A percentile compares a stretch with the other conserved stretches of the same genome.
Evolutionary conservation across 92 coral and sea anemone genomes (phyloP).

Genomic region (Bergia sp.): DNA sequence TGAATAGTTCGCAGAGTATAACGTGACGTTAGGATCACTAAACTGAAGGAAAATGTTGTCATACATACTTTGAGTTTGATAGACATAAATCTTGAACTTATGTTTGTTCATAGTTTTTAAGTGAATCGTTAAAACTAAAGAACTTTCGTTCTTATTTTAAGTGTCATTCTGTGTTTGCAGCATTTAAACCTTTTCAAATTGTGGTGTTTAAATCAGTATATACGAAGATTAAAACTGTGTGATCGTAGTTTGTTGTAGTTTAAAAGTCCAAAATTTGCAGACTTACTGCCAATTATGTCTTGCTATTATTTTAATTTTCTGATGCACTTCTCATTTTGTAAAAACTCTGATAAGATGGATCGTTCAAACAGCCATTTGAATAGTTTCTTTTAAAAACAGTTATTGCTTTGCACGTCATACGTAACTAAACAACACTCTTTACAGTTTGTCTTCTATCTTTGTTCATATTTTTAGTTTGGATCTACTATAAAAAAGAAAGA

Average conservation of each 20-base stretch:
- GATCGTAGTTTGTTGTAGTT: neutral
- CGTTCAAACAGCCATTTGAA: neutral
- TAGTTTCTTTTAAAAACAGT: too few relatives aligned
- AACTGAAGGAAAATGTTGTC: neutral
- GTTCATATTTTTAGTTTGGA: neutral
- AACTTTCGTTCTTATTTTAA: too few relatives aligned
- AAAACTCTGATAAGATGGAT: neutral
- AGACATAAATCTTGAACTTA: neutral
- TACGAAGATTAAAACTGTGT: neutral
- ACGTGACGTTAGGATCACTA: neutral
- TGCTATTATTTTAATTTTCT: neutral
- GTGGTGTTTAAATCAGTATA: neutral
- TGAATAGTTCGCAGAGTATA: too few relatives aligned
- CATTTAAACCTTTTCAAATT: too few relatives aligned
- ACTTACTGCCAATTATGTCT: neutral
- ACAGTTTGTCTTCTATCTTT: neutral
- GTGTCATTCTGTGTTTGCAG: too few relatives aligned
- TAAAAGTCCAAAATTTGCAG: neutral
- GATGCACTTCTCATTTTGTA: too few relatives aligned
- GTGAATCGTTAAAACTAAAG: too few relatives aligned
- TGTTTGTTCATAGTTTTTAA: too few relatives aligned
- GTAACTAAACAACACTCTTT: neutral
- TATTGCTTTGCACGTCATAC: neutral
- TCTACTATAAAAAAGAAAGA: too few relatives aligned
- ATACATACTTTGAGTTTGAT: neutral